phyloP scores from a whole-genome alignment of 2,113 vertebrate species.

The Elaphurus davidianus region DNA sequence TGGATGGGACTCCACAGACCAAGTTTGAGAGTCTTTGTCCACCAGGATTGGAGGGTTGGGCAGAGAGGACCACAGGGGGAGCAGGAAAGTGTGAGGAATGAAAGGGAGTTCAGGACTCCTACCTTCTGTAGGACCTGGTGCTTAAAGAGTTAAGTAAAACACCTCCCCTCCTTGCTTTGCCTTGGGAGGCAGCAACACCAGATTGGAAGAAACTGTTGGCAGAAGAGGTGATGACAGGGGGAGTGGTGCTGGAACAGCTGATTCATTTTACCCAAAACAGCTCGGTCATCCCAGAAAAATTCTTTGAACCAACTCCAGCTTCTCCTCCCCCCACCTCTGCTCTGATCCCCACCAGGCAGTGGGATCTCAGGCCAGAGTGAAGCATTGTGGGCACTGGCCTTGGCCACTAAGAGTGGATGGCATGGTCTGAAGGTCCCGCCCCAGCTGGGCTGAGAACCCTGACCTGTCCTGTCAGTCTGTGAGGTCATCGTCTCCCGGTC shows the following conservation, averaged over 20 bases:
- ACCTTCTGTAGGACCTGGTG: not conserved
- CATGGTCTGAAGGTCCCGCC: not conserved
- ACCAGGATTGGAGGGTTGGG: not conserved
- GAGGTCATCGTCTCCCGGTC: not conserved
- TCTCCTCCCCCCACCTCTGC: not conserved
- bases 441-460: not conserved
- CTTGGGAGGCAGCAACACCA: not conserved
- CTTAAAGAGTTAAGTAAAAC: conserved; percentile 17
- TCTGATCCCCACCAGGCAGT: not conserved
- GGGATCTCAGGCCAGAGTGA: not conserved
- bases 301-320: not conserved
- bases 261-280: conserved; percentile 10
- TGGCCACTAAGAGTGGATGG: not conserved
- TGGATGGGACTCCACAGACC: not conserved
- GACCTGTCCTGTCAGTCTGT: not conserved
- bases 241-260: not conserved
- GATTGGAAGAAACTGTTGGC: not conserved
- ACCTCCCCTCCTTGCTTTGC: not conserved
- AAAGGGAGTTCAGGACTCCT: not conserved
- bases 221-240: not conserved
- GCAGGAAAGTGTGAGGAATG: not conserved
- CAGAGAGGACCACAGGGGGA: not conserved
- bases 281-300: conserved; percentile 1
- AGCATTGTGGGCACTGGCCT: not conserved
- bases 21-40: not conserved